Evolutionary conservation across 2,888 invertebrate species (phyloP), one percentile per base, ranked within the genome.

Genomic region (Cephus sareptanus): DNA sequence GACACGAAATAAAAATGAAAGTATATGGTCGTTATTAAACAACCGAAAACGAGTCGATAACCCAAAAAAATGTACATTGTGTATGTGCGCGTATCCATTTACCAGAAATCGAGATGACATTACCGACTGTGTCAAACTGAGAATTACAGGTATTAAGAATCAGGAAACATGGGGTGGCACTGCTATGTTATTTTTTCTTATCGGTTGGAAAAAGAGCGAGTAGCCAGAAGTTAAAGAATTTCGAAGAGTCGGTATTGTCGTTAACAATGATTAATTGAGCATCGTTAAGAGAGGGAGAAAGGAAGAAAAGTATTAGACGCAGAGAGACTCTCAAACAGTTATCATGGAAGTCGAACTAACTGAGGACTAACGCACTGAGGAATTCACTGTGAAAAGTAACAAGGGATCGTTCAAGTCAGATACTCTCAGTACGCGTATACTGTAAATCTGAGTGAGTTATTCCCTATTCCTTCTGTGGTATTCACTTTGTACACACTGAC

Each of bases 21-120:
- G 74, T 77, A 68, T 31, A 56, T 40, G 76, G 73, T n/a, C 40
- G 74, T 35, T 34, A 77, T 77, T 77, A 74, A 77, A n/a, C 56
- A 35, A 40, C 35, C 34, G 74, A 34, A 77, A 77, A 77, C 68
- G 34, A 74, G 34, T 77, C 34, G 40, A 23, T 2, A 15, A 76
- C 2, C 34, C 69, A 0, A 35, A n/a, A 56, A 68, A 73, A 73
- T 74, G 71, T 74, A 73, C 73, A 68, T 33, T 68, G 33, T n/a
- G n/a, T 74, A 77, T 15, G 12, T 12, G 35, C 35, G 12, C 12
- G 35, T 35, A 15, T 40, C 0, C 23, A 40, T 40, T 40, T 23
- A 1, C 40, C 6, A 9, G 23, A 23, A 40, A 40, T 40, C 40
- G 40, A 40, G 6, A 40, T 40, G 40, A 34, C 9, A 34, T 34